Percentiles rank a stretch among this genome's conserved stretches.
phyloP scores from a whole-genome alignment of 2,888 invertebrate species.

The Lasioglossum lativentre region DNA sequence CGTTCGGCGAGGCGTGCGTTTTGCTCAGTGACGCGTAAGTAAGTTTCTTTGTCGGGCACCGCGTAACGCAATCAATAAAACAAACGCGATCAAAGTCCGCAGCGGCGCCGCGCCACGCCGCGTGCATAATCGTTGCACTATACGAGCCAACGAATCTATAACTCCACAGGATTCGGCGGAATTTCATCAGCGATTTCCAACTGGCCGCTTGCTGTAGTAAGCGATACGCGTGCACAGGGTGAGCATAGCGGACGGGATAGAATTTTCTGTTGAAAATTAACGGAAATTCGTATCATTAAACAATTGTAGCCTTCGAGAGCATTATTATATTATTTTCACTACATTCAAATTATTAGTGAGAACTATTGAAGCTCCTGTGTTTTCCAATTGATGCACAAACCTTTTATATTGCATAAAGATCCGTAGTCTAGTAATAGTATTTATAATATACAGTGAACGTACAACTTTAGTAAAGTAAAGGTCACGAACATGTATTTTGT shows the following conservation, averaged over 20 bases:
- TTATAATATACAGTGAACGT: no score
- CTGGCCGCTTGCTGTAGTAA: neutral
- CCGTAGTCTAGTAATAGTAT: no score
- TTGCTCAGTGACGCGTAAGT: neutral
- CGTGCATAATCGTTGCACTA: slow-evolving; percentile 1
- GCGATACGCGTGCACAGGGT: neutral
- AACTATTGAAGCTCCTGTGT: no score
- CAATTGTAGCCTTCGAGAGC: no score
- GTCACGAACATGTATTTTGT: no score
- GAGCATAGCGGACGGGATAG: neutral
- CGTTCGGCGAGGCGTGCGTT: neutral
- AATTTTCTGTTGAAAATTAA: no score
- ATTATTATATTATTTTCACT: no score
- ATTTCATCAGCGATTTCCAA: slow-evolving; percentile 14
- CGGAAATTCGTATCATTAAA: no score
- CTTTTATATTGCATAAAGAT: no score
- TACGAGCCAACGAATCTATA: slow-evolving; percentile 13
- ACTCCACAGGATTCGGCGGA: neutral
- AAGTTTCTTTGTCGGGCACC: neutral
- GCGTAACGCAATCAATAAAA: neutral
- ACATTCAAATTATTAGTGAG: no score
- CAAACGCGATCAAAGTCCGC: slow-evolving; percentile 8
- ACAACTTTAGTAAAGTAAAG: no score
- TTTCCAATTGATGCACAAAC: no score
- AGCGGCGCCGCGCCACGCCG: neutral